Percentiles rank a stretch among this genome's conserved stretches.
Evolutionary conservation across 2,113 vertebrate genomes (phyloP).

Genomic region (Pangasianodon hypophthalmus): DNA sequence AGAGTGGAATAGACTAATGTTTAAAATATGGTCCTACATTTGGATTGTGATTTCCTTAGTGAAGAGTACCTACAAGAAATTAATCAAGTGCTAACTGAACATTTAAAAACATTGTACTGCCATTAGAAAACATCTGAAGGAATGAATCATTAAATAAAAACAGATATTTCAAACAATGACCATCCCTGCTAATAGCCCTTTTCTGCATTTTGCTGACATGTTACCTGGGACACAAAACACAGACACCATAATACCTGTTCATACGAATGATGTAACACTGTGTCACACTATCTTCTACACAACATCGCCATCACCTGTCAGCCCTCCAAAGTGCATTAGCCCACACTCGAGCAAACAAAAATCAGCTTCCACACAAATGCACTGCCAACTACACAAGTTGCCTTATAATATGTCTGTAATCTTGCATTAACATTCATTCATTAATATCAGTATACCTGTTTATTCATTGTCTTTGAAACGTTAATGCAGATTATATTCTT

Average conservation of each 20-base stretch:
- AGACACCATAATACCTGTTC: constrained; percentile 7
- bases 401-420: not conserved
- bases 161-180: not conserved
- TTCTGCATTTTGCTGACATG: constrained; percentile 5
- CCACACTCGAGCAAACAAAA: constrained; percentile 4
- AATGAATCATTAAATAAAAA: not conserved
- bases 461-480: not conserved
- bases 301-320: constrained; percentile 51
- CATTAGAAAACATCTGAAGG: not conserved
- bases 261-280: not conserved
- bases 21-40: constrained; percentile 12
- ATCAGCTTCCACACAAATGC: not conserved
- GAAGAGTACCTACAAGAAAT: not conserved
- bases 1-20: constrained; percentile 22
- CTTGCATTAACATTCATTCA: not conserved
- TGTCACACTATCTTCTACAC: constrained; percentile 26
- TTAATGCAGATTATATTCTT: not conserved
- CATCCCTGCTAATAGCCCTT: not conserved
- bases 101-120: not conserved
- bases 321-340: not conserved
- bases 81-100: not conserved
- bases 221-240: not conserved
- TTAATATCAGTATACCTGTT: not conserved
- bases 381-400: not conserved
- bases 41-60: not conserved